phyloP scores from a whole-genome alignment of 2,113 vertebrate genomes.

The Aplodontia rufa region DNA sequence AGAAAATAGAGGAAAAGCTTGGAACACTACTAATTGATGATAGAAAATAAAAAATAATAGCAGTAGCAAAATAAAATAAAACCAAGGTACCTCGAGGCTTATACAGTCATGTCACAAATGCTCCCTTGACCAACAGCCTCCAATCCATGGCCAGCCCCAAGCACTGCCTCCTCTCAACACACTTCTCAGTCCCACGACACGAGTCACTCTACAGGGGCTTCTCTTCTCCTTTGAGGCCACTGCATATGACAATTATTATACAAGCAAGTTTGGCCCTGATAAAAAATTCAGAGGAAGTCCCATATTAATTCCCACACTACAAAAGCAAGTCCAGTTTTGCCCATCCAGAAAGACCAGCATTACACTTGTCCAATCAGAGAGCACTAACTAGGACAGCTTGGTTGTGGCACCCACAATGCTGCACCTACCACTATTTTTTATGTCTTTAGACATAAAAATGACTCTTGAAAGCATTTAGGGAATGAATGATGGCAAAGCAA shows the following conservation, averaged over 20 bases:
- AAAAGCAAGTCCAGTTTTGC: neutral
- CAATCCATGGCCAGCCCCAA: fast-evolving
- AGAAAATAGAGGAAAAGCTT: neutral
- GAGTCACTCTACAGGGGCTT: neutral
- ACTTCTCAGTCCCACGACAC: neutral
- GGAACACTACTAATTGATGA: neutral
- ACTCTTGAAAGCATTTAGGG: neutral
- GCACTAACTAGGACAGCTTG: neutral
- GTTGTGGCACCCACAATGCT: neutral
- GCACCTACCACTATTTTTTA: neutral
- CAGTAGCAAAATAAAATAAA: neutral
- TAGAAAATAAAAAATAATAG: neutral
- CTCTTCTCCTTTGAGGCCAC: neutral
- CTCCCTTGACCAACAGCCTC: neutral
- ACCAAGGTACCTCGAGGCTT: neutral
- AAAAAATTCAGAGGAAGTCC: neutral
- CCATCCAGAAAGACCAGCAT: neutral
- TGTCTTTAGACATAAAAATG: neutral
- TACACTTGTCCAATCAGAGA: neutral
- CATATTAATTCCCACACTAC: neutral
- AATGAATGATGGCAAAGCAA: neutral
- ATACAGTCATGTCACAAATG: neutral
- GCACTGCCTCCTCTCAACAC: neutral
- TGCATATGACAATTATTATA: neutral
- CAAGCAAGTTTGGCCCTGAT: neutral